Base-by-base conservation (phyloP, 2,113 vertebrate genomes). In the Ageneiosus marmoratus region DNA sequence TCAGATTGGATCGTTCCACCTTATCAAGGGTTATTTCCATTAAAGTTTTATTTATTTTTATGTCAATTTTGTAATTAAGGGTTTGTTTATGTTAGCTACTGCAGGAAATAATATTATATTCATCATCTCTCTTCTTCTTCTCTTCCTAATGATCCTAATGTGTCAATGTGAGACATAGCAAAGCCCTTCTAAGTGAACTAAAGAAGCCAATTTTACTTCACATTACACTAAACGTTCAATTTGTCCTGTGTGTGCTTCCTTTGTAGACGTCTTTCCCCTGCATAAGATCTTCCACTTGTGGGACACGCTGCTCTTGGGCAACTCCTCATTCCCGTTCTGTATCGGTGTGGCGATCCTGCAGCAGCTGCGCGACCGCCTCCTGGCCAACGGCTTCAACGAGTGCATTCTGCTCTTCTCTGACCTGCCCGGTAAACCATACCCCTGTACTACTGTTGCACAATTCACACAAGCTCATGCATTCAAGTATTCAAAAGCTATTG, bases 231-330 rank as follows among this genome's bases (percentile, higher is more conserved):
- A 56, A 72, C 6, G 4, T 81, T n/a, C 10, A 41, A 37, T 56
- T 46, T 37, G 37, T 53, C 7, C 24, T 48, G 55, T 27, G 24
- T 41, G 37, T 50, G 32, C 44, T 53, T 50, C n/a, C 13, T 81
- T 74, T 34, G 9, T 87, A 99, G 98, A 99, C 91, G 97, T 99
- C 56, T 99, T 99, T 86, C 98, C 98, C 18, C 92, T 99, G 87
- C 98, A 99, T 93, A 99, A 99, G 94, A 99, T 99, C 89, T 99
- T 99, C 90, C 98, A 99, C 91, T 90, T 99, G 86, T 99, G 98
- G 98, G 98, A 99, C 92, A 99, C 98, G 0, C 92, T 99, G 60
- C 92, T 99, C 5, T 94, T 99, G 90, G 98, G 98, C 13, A 99
- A 98, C 91, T 97, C 97, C 27, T 99, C 98, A 20, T 99, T 99